These are phyloP conservation scores for Pseudotriccus pelzelni DNA, from an alignment of 2,797 vertebrate genomes.

Conservation along the genomic window DNA sequence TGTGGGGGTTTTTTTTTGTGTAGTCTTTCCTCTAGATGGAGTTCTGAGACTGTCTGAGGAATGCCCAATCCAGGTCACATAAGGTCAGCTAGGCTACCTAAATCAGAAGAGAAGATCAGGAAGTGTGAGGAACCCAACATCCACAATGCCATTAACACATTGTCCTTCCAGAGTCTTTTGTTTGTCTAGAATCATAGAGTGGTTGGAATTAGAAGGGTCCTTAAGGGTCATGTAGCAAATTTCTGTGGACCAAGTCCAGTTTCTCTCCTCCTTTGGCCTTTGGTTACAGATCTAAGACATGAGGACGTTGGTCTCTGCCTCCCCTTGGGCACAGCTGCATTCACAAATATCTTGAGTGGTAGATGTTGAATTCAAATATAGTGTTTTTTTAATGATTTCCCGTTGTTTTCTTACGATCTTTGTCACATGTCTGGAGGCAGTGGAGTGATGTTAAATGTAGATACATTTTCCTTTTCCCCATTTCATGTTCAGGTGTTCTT, in stretches of 20 bases:
- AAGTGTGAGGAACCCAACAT: neutral
- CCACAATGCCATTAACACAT: neutral
- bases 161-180: neutral
- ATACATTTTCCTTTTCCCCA: neutral
- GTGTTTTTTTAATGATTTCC: neutral
- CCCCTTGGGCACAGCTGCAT: neutral
- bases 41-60: neutral
- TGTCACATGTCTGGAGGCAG: neutral
- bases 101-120: neutral
- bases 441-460: neutral
- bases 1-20: neutral
- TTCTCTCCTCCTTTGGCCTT: neutral
- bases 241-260: neutral
- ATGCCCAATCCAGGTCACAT: neutral
- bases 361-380: neutral
- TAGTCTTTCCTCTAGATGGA: neutral
- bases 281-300: neutral
- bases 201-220: neutral
- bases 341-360: neutral
- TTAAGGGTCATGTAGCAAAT: neutral
- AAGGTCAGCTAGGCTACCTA: neutral
- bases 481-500: conserved; percentile 86
- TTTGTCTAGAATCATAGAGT: neutral
- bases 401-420: neutral
- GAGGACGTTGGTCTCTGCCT: neutral